A percentile compares a stretch with the other conserved stretches of the same genome.
These are phyloP conservation scores for Enteromius viviparus DNA, from an alignment of 2,797 vertebrate genomes.

Conservation along the genomic window DNA sequence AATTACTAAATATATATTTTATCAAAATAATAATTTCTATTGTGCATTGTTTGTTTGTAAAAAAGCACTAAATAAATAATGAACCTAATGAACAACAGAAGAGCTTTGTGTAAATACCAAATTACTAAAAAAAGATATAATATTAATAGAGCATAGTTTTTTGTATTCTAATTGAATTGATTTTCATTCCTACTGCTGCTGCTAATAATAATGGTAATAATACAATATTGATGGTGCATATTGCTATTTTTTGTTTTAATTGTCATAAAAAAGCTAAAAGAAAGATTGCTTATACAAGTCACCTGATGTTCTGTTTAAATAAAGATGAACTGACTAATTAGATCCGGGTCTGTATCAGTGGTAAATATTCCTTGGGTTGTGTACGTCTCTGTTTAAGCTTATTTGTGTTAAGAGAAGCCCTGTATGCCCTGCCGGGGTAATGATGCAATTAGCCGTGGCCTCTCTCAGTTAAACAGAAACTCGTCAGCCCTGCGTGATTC, in stretches of 20 bases:
- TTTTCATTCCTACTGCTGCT: neutral
- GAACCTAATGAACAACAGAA: neutral
- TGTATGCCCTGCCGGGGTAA: neutral
- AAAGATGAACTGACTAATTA: neutral
- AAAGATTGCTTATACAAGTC: neutral
- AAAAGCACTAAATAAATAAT: neutral
- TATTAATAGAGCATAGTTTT: too few species aligned
- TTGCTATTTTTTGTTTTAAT: neutral
- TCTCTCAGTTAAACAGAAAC: slow-evolving; percentile 29
- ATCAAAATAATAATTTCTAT: neutral
- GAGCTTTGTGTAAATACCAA: neutral
- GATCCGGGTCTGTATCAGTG: fast-evolving
- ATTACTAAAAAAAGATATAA: too few species aligned
- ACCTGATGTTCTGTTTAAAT: neutral
- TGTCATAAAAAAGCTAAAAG: neutral
- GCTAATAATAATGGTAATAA: neutral
- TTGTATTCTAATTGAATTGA: neutral
- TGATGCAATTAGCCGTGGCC: slow-evolving; percentile 26
- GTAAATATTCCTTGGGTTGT: neutral
- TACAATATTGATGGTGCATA: neutral
- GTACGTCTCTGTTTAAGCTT: neutral
- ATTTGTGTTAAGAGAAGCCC: neutral
- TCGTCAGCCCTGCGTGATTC: slow-evolving; percentile 9
- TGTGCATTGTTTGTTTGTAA: neutral
- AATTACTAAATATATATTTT: too few species aligned